phyloP scores from a whole-genome alignment of 2,113 vertebrate species.

The Corythornis cristatus region DNA sequence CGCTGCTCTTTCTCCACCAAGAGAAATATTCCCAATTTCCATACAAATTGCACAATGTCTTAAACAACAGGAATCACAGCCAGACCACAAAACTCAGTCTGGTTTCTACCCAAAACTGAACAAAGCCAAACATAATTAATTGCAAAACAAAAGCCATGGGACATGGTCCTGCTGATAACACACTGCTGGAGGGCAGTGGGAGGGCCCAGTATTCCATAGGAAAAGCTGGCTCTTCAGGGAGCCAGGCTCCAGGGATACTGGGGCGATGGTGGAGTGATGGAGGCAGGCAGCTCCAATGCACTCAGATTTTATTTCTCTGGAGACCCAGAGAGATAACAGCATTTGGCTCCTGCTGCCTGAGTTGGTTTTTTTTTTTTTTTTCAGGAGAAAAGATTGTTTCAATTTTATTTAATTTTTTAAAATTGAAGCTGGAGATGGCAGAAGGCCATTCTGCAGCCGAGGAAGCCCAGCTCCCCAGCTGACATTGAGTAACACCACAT shows the following conservation, averaged over 20 bases:
- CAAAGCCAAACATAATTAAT: background rate
- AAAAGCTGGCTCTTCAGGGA: background rate
- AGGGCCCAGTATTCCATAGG: accelerated
- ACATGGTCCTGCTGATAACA: background rate
- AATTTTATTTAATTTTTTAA: background rate
- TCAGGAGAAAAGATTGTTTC: background rate
- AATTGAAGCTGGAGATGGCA: background rate
- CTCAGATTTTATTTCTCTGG: background rate
- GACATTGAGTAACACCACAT: accelerated
- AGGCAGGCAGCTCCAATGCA: background rate
- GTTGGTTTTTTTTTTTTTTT: background rate
- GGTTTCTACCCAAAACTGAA: background rate
- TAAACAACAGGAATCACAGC: background rate
- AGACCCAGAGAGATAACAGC: background rate
- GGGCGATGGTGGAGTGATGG: accelerated
- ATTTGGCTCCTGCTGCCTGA: background rate
- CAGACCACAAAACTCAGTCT: background rate
- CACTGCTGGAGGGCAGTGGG: background rate
- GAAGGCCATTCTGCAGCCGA: background rate
- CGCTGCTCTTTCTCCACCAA: background rate
- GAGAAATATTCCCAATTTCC: background rate
- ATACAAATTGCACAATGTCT: background rate
- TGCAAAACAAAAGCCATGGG: background rate
- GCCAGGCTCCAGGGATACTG: accelerated
- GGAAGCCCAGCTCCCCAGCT: background rate